Evolutionary conservation across 2,113 vertebrate genomes (phyloP), one percentile per base, ranked within the genome.

Genomic region (Ammodytes dubius): DNA sequence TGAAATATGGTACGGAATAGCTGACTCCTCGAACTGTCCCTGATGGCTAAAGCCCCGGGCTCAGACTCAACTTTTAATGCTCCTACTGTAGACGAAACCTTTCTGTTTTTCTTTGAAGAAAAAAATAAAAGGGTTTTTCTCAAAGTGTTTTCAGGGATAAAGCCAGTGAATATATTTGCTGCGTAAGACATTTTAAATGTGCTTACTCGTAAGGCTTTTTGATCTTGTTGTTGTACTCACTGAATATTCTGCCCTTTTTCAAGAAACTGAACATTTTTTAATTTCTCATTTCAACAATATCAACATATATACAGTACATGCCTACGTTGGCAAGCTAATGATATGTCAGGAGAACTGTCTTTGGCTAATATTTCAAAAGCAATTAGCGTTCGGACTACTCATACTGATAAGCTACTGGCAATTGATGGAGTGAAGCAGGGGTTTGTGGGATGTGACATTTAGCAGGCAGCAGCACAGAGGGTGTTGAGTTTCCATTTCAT

Each of bases 1-100:
- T 87, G 69, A 82, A 88, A 75, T 81, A 76, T 39, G 40, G 68
- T 54, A 64, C 79, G 83, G 74, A 27, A 27, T 74, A 42, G 58
- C 70, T 61, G 35, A 19, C 68, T 77, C 69, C 57, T 66, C 27
- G 47, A 58, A 39, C 72, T 50, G 53, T 85, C 81, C 87, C 66
- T 68, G 82, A 80, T 53, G 66, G 65, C 42, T 79, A 12, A 80
- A 83, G 82, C 76, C 80, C 74, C 5, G 1, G 42, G 69, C 64
- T 27, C 27, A 54, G 72, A 70, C 40, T 77, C 46, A 14, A 46
- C 57, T 83, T 81, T 57, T 84, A 56, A 69, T 70, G 37, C 61
- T 59, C 17, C 12, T 49, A 27, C 27, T 1, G 27, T 27, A 54
- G 8, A 64, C 45, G 27, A 42, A 58, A 72, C 17, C n/a, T 45